These are phyloP conservation scores for Solenopsis invicta DNA, from an alignment of 1,140 invertebrate genomes.

Conservation along the genomic window DNA sequence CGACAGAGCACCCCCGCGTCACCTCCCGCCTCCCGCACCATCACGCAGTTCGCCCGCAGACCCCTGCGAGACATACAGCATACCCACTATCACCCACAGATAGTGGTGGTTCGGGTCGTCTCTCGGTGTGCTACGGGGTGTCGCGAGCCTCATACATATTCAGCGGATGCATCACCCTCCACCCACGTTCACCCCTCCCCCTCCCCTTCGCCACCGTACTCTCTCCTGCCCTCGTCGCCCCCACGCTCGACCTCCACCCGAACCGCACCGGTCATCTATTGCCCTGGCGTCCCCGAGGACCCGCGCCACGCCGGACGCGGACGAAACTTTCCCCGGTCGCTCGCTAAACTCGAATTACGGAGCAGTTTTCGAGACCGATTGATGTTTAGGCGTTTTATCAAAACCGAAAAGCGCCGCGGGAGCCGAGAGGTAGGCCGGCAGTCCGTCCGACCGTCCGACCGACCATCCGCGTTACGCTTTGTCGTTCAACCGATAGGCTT, in stretches of 20 bases:
- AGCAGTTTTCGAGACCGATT: constrained; percentile 86
- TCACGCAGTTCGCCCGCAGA: constrained; percentile 74
- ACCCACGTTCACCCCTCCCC: constrained; percentile 55
- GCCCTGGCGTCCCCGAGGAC: constrained; percentile 81
- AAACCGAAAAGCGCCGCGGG: constrained; percentile 78
- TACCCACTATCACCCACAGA: constrained; percentile 86
- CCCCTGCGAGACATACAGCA: constrained; percentile 84
- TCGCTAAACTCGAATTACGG: constrained; percentile 85
- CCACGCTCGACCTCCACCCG: constrained; percentile 73
- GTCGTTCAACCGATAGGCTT: constrained; percentile 59
- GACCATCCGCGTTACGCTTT: constrained; percentile 39
- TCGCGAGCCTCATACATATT: constrained; percentile 87
- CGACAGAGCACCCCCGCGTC: constrained; percentile 57
- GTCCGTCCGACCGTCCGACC: constrained; percentile 24
- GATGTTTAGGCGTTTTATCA: constrained; percentile 85
- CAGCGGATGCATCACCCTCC: constrained; percentile 85
- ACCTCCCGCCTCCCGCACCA: constrained; percentile 56
- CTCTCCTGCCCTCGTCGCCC: constrained; percentile 11
- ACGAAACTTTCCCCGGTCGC: constrained; percentile 82
- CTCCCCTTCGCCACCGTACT: background rate
- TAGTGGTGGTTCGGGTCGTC: constrained; percentile 84
- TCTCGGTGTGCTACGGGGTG: constrained; percentile 84
- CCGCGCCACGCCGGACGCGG: constrained; percentile 65
- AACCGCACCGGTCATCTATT: constrained; percentile 84
- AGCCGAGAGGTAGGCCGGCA: constrained; percentile 46